Evolutionary conservation across 2,113 vertebrate species (phyloP), one percentile per base, ranked within the genome.

Genomic region (Eleginops maclovinus): DNA sequence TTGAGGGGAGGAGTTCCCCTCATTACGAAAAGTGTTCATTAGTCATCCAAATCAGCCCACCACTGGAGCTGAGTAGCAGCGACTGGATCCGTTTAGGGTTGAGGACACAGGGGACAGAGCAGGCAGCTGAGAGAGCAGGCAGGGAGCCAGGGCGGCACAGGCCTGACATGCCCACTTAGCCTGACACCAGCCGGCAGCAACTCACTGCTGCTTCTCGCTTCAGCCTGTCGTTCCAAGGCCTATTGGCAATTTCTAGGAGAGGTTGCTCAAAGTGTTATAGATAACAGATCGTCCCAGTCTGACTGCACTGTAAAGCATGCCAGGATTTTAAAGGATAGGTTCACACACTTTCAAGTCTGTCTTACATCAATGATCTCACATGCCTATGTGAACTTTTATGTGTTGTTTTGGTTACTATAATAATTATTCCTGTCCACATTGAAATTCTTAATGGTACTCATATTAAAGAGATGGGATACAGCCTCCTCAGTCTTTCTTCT

Each of bases 1-100:
- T 64, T 31, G 17, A 8, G 49, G 58, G 78, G 60, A 62, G 85
- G 83, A 61, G 75, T 71, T 88, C 77, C 73, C 75, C 66, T 89
- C 76, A 88, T 89, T 89, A 87, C 85, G 65, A 82, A 63, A 84
- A 74, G 61, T 85, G 81, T 91, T 91, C 82, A 91, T 92, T 93
- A 92, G 87, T 88, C 88, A 85, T 75, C 69, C 83, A 70, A 64
- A 87, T 84, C 73, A 74, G 85, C 71, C 83, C 71, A 68, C 85
- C 81, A 64, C 79, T 88, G 84, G 73, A 87, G 85, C 81, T 88
- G 83, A 91, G 87, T 82, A 76, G 84, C 87, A 90, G 90, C 86
- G 89, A 92, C 91, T 91, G 92, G 91, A 89, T 92, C 86, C 72
- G 82, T 92, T 92, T 90, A 90, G 88, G 87, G 67, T 75, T 70